Evolutionary conservation across 1,140 invertebrate species (phyloP), one percentile per base, ranked within the genome.

Genomic region (Zaprionus tsacasi): DNA sequence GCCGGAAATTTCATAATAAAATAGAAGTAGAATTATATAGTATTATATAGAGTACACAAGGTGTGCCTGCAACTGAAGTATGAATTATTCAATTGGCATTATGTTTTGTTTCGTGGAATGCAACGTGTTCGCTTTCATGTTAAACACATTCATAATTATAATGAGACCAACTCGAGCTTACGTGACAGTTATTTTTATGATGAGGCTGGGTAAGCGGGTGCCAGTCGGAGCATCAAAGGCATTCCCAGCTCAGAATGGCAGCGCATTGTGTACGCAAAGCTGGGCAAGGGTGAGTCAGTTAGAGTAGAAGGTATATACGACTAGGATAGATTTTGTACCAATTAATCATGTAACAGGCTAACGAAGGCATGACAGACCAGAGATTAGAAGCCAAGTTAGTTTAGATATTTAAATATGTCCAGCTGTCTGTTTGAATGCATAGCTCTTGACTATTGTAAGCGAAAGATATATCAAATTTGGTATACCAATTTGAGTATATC

Each of bases 81-180:
- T 40, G 38, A 40, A 40, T 40, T 40, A 40, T 40, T 12, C 38
- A 40, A 40, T 40, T 40, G 17, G 8, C 17, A 50, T 50, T 50
- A 50, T 17, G 45, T 17, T 50, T 8, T 50, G 27, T 30, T 30
- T 15, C 45, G 45, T 12, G n/a, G 45, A 50, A 50, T 21, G 21
- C 45, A 50, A 50, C 45, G 21, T 50, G 45, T 17, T 50, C 11
- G 11, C 17, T 50, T 50, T 50, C 45, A 50, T 25, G 45, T 50
- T 21, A 6, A 30, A 30, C 27, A 30, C 27, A 25, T 25, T 25
- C 45, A n/a, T 6, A 17, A 50, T 21, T 50, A 50, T 50, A 50
- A 50, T 50, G 10, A 50, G 45, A 50, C 21, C 15, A 48, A 15
- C 2, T 21, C 45, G 15, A 11, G 45, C 15, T 48, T 15, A 48